phyloP scores from a whole-genome alignment of 2,113 vertebrate genomes.

The Passer montanus region DNA sequence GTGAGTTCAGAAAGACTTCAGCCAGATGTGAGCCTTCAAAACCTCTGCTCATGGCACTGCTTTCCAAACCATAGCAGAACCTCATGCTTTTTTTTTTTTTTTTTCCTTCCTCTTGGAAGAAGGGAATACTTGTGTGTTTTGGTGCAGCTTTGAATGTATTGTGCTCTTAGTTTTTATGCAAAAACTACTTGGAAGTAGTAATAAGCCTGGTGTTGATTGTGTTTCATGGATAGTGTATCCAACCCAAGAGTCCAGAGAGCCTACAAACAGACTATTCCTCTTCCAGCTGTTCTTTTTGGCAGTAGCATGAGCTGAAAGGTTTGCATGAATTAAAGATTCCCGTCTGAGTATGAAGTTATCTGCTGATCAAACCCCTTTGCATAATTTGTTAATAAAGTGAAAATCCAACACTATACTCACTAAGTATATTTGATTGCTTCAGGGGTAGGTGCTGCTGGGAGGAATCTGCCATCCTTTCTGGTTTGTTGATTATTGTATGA shows the following conservation, averaged over 20 bases:
- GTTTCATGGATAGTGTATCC: background rate
- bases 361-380: background rate
- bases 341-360: background rate
- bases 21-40: background rate
- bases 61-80: constrained; percentile 10
- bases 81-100: background rate
- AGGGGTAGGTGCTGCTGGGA: background rate
- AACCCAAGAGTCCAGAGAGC: background rate
- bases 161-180: background rate
- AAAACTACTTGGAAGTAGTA: background rate
- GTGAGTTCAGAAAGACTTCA: background rate
- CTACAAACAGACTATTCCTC: background rate
- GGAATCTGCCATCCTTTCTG: background rate
- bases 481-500: constrained; percentile 5
- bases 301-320: background rate
- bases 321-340: background rate
- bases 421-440: background rate
- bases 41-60: background rate
- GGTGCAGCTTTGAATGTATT: background rate
- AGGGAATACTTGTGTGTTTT: background rate
- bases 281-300: background rate
- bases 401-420: background rate
- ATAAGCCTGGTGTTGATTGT: background rate
- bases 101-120: background rate
- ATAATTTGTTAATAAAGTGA: background rate